Evolutionary conservation across 2,888 invertebrate species (phyloP), one percentile per base, ranked within the genome.

Genomic region (Trissolcus japonicus): DNA sequence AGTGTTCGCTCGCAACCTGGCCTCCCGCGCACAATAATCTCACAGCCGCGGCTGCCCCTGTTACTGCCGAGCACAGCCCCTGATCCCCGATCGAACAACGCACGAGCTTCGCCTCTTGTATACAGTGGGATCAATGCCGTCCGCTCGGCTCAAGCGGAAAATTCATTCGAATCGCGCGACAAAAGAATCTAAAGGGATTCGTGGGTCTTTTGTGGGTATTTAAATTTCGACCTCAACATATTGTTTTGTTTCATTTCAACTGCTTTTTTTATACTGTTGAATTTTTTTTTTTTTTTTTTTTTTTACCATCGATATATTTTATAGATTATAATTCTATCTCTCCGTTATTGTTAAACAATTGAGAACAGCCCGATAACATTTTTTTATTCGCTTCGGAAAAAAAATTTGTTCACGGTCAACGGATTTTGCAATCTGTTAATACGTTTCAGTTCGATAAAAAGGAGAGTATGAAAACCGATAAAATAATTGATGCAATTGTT

Each of bases 1-100:
- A 84, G 84, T 80, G 56, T 41, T 82, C 80, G 82, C 81, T 74
- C 71, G 57, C 73, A 79, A 81, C 80, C 81, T 81, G 79, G 80
- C 83, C 82, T 80, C 81, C 83, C 81, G 81, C 83, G 84, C 86
- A 83, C 84, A 82, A 86, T 86, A 86, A 87, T 86, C 84, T 85
- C 82, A 82, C 81, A 80, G 82, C 83, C 80, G 80, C 81, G 83
- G 81, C 84, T 62, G 81, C 81, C 83, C 84, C 85, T 81, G 83
- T 85, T 84, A 85, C 84, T 48, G 51, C 19, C 62, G 55, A 79
- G 56, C 62, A 76, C 73, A 77, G 80, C 81, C 71, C 76, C 79
- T 57, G 71, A 68, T 62, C 61, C 63, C 54, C 50, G 74, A 68
- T 65, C 67, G 61, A 55, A 74, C 67, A 55, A 40, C 54, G 63